Base-by-base conservation (phyloP, 1,140 invertebrate genomes). In the Neodiprion fabricii region DNA sequence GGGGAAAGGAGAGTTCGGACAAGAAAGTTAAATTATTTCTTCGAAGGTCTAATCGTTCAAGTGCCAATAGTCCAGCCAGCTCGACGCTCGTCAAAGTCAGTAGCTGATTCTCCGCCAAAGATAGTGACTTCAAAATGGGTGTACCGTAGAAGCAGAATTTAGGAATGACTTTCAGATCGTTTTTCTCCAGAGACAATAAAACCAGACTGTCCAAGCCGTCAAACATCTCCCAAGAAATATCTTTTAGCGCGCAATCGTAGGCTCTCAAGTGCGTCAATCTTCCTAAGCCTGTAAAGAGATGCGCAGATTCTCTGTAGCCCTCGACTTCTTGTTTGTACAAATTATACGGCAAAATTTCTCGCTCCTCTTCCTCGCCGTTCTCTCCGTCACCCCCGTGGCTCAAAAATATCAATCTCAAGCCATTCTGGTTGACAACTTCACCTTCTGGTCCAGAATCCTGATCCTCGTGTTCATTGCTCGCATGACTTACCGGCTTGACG, bases 211-310 rank as follows among this genome's bases (percentile, higher is more conserved):
- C 80, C 2, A 94, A 80, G 14, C 91, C 92, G 73, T 93, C 90
- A 79, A 94, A 93, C 90, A 93, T 92, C 81, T 93, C 91, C 92
- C 92, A 93, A 72, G 91, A 90, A 73, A 94, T 83, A 77, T 91
- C 89, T 76, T 90, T 89, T 23, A 94, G 77, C 28, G 90, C 86
- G 78, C 93, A 94, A 40, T 88, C 85, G 21, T 89, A 88, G 2
- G 93, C 89, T 76, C 92, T 84, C 50, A 94, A 78, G 70, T 92
- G 89, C 48, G 89, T 86, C 14, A 94, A 81, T 72, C 85, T 85
- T 47, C 84, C 83, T 72, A 93, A 88, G 17, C 89, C 90, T 53
- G 90, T 89, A 77, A 94, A 93, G 28, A 87, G 78, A 4, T 83
- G 81, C 61, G 48, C 48, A 40, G 76, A 82, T 76, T 80, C 89